Evolutionary conservation across 2,797 vertebrate species (phyloP).

Genomic region (Fistularia commersonii): DNA sequence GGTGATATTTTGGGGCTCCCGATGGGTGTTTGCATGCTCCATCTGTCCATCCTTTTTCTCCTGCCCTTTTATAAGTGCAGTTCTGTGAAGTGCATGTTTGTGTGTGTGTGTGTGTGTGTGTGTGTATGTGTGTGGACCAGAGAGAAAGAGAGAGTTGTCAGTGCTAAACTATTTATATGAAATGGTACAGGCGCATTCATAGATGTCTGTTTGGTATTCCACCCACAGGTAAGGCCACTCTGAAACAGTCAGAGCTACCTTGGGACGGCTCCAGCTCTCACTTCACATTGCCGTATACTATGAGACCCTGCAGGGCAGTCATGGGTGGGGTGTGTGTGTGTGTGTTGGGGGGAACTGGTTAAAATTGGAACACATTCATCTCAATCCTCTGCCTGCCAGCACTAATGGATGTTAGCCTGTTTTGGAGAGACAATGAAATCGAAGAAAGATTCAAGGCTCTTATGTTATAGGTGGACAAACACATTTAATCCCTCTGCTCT

Average conservation of each 20-base stretch:
- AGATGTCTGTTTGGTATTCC: slow-evolving; percentile 34
- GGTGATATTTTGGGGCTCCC: too few relatives aligned
- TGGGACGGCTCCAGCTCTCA: slow-evolving; percentile 43
- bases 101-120: slow-evolving; percentile 3
- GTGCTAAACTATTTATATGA: slow-evolving; percentile 15
- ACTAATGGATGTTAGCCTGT: slow-evolving; percentile 56
- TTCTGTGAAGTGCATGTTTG: background rate
- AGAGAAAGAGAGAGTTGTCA: background rate
- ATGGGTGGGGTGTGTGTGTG: too few relatives aligned
- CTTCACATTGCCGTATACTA: slow-evolving; percentile 29
- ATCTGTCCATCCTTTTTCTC: too few relatives aligned
- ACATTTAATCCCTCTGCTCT: slow-evolving; percentile 33
- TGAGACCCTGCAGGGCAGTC: slow-evolving; percentile 40
- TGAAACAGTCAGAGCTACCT: slow-evolving; percentile 30
- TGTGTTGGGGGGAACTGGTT: slow-evolving; percentile 30
- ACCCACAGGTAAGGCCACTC: slow-evolving; percentile 32
- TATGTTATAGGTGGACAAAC: slow-evolving; percentile 26
- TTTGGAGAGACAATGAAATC: slow-evolving; percentile 56
- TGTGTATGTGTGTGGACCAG: background rate
- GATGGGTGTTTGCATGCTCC: too few relatives aligned
- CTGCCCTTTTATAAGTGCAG: too few relatives aligned
- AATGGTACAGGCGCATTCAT: slow-evolving; percentile 5
- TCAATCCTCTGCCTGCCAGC: slow-evolving; percentile 56
- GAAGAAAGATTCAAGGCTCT: slow-evolving; percentile 40
- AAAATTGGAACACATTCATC: slow-evolving; percentile 68